Percentiles rank a stretch among this genome's conserved stretches.
Evolutionary conservation across 2,888 invertebrate species (phyloP).

Genomic region (Oxyteleia sp.): DNA sequence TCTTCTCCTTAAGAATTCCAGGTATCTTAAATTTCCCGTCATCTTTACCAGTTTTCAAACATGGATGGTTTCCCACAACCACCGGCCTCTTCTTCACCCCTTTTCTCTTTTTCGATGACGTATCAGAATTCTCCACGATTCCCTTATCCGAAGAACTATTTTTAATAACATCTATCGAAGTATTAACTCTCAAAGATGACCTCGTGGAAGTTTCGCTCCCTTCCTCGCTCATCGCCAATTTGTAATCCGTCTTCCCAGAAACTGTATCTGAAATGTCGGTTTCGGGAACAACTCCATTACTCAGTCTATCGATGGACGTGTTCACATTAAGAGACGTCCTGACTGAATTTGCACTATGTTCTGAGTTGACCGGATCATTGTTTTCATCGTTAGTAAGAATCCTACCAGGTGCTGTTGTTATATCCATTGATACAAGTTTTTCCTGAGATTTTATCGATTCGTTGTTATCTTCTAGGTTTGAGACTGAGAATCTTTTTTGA

Average conservation of each 20-base stretch:
- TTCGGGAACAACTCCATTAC: background rate
- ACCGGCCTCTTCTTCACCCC: too few species aligned
- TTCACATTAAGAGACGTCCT: constrained; percentile 81
- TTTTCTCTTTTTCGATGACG: background rate
- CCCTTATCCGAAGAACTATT: constrained; percentile 8
- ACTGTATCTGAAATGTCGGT: constrained; percentile 27
- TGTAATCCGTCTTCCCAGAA: constrained; percentile 5
- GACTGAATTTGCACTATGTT: constrained; percentile 66
- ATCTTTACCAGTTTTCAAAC: constrained; percentile 23
- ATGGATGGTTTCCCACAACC: constrained; percentile 8
- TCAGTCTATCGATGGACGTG: constrained; percentile 76
- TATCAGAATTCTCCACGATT: background rate
- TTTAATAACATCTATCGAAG: constrained; percentile 49
- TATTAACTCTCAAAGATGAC: constrained; percentile 70
- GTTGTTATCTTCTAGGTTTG: background rate
- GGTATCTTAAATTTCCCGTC: constrained; percentile 20
- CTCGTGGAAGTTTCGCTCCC: constrained; percentile 3
- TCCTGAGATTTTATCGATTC: constrained; percentile 21
- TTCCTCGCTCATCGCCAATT: constrained; percentile 10
- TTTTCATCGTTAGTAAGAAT: constrained; percentile 5
- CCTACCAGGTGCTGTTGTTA: constrained; percentile 61
- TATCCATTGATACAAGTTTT: constrained; percentile 69
- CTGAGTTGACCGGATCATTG: constrained; percentile 12
- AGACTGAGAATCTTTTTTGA: background rate
- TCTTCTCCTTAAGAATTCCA: background rate